Conservation (phyloP, 2,113 vertebrate species). For the Dermatemys mawii region DNA sequence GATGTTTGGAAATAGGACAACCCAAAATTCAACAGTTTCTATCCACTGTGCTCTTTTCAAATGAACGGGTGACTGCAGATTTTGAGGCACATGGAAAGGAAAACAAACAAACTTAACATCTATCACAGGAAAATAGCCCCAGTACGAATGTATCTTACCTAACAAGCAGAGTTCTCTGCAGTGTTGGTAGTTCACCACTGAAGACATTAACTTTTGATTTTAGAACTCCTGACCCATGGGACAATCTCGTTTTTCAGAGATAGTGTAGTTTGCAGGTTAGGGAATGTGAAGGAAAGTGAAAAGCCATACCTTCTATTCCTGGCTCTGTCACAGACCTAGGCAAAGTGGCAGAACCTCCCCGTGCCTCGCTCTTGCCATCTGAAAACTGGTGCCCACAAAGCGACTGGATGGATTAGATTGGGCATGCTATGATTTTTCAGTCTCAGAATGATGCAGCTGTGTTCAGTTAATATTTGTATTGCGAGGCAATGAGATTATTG, state of each 20-base stretch:
- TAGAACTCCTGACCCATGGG: background rate
- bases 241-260: background rate
- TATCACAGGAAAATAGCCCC: background rate
- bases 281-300: background rate
- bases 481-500: background rate
- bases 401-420: background rate
- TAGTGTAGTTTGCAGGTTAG: background rate
- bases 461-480: background rate
- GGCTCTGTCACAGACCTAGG: background rate
- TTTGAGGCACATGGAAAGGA: background rate
- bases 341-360: background rate
- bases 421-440: background rate
- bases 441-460: background rate
- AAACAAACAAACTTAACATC: background rate
- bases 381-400: background rate
- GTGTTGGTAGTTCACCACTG: background rate
- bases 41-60: background rate
- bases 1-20: background rate
- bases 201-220: background rate
- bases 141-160: background rate
- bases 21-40: background rate
- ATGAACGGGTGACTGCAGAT: background rate
- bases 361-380: background rate
- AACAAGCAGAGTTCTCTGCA: background rate
- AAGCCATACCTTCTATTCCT: background rate